A percentile compares a stretch with the other conserved stretches of the same genome.
These are phyloP conservation scores for Aleiodes sp. DNA, from an alignment of 1,140 invertebrate species.

Conservation along the genomic window DNA sequence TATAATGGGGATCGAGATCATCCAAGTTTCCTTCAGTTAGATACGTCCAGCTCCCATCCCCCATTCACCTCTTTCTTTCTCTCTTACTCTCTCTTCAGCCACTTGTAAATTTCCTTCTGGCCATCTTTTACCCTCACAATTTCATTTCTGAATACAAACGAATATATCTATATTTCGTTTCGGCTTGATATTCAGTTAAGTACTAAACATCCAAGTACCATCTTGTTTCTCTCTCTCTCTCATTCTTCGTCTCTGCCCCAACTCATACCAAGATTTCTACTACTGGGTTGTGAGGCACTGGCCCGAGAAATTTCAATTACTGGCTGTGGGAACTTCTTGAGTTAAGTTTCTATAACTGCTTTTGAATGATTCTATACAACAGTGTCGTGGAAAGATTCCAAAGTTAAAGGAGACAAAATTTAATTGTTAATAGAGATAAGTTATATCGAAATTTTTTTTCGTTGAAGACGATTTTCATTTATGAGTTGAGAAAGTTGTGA, in stretches of 20 bases:
- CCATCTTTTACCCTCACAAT: slow-evolving; percentile 3
- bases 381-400: neutral
- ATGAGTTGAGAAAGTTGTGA: no score
- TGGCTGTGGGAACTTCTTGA: slow-evolving; percentile 60
- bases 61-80: slow-evolving; percentile 31
- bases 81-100: slow-evolving; percentile 17
- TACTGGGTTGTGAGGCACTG: slow-evolving; percentile 57
- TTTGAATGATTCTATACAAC: slow-evolving; percentile 25
- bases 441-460: neutral
- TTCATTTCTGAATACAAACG: slow-evolving; percentile 11
- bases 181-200: slow-evolving; percentile 16
- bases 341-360: slow-evolving; percentile 47
- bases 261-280: neutral
- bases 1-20: slow-evolving; percentile 43
- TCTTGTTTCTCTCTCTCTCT: slow-evolving; percentile 47
- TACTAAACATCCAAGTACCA: slow-evolving; percentile 45
- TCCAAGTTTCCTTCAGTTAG: slow-evolving; percentile 42
- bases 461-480: neutral
- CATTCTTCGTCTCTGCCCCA: no score
- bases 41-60: slow-evolving; percentile 38
- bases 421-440: neutral
- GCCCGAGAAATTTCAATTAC: slow-evolving; percentile 65
- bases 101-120: neutral
- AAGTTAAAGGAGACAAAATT: neutral
- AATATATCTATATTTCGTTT: slow-evolving; percentile 10